phyloP scores from a whole-genome alignment of 1,140 invertebrate genomes.

The Diachasma alloeum region DNA sequence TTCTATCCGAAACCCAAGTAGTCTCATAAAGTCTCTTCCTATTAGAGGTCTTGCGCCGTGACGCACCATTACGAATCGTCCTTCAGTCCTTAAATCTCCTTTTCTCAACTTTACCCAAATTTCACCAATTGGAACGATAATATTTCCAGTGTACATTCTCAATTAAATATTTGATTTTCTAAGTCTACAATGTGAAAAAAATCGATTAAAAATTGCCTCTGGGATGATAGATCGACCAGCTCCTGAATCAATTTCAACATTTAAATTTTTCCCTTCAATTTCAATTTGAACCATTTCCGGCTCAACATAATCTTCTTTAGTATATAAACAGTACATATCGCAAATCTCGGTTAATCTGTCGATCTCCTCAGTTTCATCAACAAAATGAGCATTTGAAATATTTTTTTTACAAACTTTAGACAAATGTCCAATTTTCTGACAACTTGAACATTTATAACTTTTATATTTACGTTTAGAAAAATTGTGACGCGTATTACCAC shows the following conservation, averaged over 20 bases:
- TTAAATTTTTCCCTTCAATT: slow-evolving; percentile 17
- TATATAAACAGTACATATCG: slow-evolving; percentile 13
- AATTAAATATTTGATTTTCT: not conserved
- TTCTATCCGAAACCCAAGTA: slow-evolving; percentile 19
- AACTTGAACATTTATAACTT: not conserved
- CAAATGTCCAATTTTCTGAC: slow-evolving; percentile 4
- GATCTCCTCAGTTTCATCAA: not conserved
- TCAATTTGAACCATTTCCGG: slow-evolving; percentile 15
- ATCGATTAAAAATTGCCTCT: slow-evolving; percentile 17
- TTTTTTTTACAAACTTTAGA: slow-evolving; percentile 16
- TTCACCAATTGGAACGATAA: slow-evolving; percentile 25
- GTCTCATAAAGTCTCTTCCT: slow-evolving; percentile 33
- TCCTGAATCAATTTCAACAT: slow-evolving; percentile 31
- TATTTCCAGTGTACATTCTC: slow-evolving; percentile 20
- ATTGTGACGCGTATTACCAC: slow-evolving; percentile 3
- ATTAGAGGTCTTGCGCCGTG: slow-evolving; percentile 21
- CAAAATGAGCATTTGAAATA: not conserved
- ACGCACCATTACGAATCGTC: slow-evolving; percentile 24
- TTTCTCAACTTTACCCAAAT: slow-evolving; percentile 18
- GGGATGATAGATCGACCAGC: slow-evolving; percentile 32
- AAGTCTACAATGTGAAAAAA: slow-evolving; percentile 18
- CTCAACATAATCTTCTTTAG: not conserved
- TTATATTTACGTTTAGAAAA: slow-evolving; percentile 11
- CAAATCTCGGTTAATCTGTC: not conserved
- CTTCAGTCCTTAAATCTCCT: not conserved